Evolutionary conservation across 2,797 vertebrate species (phyloP), one percentile per base, ranked within the genome.

Genomic region (Dicrostonyx torquatus): DNA sequence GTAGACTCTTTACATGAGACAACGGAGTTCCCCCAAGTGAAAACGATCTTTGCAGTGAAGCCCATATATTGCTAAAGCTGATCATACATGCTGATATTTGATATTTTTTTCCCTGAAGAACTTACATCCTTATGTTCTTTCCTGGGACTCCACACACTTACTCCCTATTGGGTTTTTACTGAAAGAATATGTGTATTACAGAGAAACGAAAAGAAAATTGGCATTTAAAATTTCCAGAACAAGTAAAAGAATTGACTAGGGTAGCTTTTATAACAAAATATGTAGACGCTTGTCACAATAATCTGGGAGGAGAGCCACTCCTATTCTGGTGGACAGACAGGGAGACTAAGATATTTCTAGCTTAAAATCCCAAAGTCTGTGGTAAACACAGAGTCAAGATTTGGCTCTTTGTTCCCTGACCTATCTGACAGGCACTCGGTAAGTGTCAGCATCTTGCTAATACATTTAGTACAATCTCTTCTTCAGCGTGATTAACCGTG

Each of bases 391-490:
- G 29, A 92, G 76, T 87, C 60, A 73, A 88, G 58, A 94, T 97
- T 93, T 89, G 68, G 94, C 34, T 68, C 90, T 98, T 97, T 98
- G 96, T 98, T 98, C 91, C n/a, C 43, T 73, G 84, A 92, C 90
- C 77, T 60, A 90, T 95, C 90, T 95, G 95, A 98, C 78, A 95
- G 96, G 94, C 96, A 94, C 97, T 98, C 98, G 89, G 80, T 96
- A 98, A 97, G 97, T 96, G 78, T 92, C 87, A 97, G 95, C 45
- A 72, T 96, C 96, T 95, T 94, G 91, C 94, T 98, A 97, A 97
- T 96, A 94, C 53, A 31, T 97, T 97, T 97, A 97, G 92, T n/a
- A 78, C 95, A 97, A 96, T 98, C 95, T 97, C 85, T 97, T 95
- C 88, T 79, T 89, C 94, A 93, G 80, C 58, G 87, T 97, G 97